phyloP scores from a whole-genome alignment of 1,140 invertebrate genomes.

The Eulimnadia texana region DNA sequence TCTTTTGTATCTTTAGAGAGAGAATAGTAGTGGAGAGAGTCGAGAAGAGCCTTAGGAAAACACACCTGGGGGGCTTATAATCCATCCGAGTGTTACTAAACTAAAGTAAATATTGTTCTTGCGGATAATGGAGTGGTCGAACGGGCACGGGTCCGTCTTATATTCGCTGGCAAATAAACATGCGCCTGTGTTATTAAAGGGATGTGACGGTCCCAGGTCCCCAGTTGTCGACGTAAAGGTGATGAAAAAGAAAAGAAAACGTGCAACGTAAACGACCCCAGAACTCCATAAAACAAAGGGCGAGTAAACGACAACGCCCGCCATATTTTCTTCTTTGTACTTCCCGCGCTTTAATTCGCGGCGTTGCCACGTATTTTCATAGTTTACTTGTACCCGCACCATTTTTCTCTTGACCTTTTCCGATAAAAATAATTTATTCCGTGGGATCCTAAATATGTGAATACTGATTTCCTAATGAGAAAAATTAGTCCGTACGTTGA shows the following conservation, averaged over 20 bases:
- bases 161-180: background rate
- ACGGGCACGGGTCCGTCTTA: background rate
- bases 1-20: no score
- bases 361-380: no score
- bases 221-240: background rate
- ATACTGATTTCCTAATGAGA: no score
- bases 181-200: background rate
- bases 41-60: background rate
- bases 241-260: background rate
- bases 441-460: no score
- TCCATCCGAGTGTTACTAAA: background rate
- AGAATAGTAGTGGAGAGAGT: background rate
- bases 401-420: no score
- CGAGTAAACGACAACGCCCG: background rate
- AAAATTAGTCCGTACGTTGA: no score
- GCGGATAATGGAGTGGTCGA: background rate
- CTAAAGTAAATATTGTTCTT: no score
- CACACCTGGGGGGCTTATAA: background rate
- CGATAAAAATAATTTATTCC: no score
- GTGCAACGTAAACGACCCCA: background rate
- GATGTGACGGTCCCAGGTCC: no score
- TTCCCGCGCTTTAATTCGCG: background rate
- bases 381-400: no score
- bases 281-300: background rate
- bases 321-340: background rate